phyloP scores from a whole-genome alignment of 64 coral and sea anemone genomes.

The Stylophora pistillata region DNA sequence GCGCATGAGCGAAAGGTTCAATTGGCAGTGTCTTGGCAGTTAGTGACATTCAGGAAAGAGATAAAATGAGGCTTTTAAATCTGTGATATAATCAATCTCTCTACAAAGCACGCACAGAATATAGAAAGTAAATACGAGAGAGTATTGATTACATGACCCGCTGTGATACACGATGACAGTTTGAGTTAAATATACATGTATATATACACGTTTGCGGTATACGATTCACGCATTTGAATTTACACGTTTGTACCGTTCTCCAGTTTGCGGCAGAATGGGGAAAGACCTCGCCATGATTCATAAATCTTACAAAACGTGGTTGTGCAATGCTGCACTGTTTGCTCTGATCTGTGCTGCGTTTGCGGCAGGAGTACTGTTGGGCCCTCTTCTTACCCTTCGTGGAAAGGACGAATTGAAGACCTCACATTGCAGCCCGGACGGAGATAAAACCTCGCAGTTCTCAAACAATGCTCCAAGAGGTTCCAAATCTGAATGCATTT shows the following conservation, averaged over 20 bases:
- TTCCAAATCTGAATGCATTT: background rate
- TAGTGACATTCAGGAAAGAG: background rate
- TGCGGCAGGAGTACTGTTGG: constrained; percentile 12
- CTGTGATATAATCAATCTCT: constrained; percentile 12
- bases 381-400: constrained; percentile 4
- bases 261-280: background rate
- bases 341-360: constrained; percentile 28
- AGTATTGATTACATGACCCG: constrained; percentile 38
- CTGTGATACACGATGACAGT: constrained; percentile 16
- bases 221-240: constrained; percentile 1
- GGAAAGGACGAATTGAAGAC: background rate
- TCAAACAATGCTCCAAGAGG: background rate
- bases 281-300: background rate
- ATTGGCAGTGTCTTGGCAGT: too few relatives aligned
- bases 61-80: constrained; percentile 28
- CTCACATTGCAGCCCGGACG: background rate
- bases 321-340: constrained; percentile 23
- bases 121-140: constrained; percentile 7
- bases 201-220: background rate
- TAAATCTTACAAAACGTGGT: constrained; percentile 16
- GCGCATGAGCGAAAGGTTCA: too few relatives aligned
- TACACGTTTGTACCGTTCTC: background rate
- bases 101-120: constrained; percentile 1
- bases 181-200: constrained; percentile 6
- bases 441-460: background rate